A percentile compares a stretch with the other conserved stretches of the same genome.
phyloP scores from a whole-genome alignment of 2,113 vertebrate genomes.

The Meles meles region DNA sequence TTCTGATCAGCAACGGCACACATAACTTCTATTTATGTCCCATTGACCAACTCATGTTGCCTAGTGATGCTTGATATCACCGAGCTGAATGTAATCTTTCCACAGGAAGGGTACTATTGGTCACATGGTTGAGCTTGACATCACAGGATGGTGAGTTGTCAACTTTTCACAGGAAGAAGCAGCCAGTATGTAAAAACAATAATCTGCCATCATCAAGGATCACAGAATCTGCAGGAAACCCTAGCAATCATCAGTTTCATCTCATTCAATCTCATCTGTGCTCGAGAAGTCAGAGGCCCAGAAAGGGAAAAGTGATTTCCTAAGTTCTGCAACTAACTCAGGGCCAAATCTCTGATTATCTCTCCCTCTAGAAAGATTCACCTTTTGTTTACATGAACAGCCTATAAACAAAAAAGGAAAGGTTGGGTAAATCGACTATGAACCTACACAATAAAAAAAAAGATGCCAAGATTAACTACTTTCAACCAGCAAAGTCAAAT shows the following conservation, averaged over 20 bases:
- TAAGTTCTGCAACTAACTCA: neutral
- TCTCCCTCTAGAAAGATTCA: neutral
- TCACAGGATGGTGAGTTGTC: neutral
- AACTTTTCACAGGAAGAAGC: neutral
- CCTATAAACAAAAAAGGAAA: neutral
- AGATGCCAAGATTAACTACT: neutral
- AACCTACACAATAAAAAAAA: neutral
- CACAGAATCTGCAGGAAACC: neutral
- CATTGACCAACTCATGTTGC: neutral
- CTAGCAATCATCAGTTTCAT: neutral
- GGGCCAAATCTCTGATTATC: neutral
- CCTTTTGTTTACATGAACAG: neutral
- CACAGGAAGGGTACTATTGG: neutral
- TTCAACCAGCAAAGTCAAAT: neutral
- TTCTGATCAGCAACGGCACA: neutral
- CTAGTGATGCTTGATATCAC: neutral
- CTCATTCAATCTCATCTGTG: neutral
- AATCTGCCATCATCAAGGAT: neutral
- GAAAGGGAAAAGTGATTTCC: neutral
- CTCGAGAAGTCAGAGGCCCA: neutral
- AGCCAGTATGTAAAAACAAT: neutral
- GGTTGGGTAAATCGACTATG: neutral
- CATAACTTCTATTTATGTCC: neutral
- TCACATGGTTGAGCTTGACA: neutral
- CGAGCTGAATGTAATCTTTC: neutral